Evolutionary conservation across 2,888 invertebrate species (phyloP).

Genomic region (Brachyopa scutellaris): DNA sequence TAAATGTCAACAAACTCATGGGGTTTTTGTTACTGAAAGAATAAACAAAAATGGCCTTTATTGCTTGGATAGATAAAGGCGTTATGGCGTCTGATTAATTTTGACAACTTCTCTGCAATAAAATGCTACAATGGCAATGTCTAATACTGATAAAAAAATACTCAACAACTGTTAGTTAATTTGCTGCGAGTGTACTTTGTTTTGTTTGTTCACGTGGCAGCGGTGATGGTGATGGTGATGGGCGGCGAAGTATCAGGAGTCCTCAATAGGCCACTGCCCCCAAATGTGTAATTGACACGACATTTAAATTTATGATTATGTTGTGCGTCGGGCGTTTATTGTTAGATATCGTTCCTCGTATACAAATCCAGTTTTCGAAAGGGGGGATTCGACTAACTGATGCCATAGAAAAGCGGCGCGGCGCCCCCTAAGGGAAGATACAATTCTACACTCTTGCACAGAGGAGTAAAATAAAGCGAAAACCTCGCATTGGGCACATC

Average conservation of each 20-base stretch:
- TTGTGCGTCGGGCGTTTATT: conserved; percentile 9
- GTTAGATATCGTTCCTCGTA: conserved; percentile 33
- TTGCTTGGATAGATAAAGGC: no score
- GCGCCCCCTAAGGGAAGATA: conserved; percentile 44
- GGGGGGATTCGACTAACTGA: conserved; percentile 9
- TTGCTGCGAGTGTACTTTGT: conserved; percentile 21
- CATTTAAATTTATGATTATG: conserved; percentile 63
- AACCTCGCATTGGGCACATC: conserved; percentile 3
- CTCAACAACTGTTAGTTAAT: conserved; percentile 22
- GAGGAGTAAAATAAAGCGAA: background rate
- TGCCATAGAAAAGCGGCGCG: conserved; percentile 53
- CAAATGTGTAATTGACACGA: conserved; percentile 57
- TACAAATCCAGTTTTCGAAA: conserved; percentile 23
- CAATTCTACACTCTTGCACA: conserved; percentile 27
- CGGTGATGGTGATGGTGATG: no score
- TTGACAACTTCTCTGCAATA: background rate
- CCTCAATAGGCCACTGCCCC: conserved; percentile 52
- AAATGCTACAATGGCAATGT: background rate
- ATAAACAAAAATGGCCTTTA: no score
- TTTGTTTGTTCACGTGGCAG: conserved; percentile 32
- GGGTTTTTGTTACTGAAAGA: background rate
- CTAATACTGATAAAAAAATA: conserved; percentile 6
- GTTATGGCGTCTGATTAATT: no score
- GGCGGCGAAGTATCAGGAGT: no score
- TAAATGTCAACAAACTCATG: background rate